A percentile compares a stretch with the other conserved stretches of the same genome.
Evolutionary conservation across 30 jellyfish, hydroid and myxozoan species (phyloP).

Genomic region (Hydractinia symbiolongicarpus): DNA sequence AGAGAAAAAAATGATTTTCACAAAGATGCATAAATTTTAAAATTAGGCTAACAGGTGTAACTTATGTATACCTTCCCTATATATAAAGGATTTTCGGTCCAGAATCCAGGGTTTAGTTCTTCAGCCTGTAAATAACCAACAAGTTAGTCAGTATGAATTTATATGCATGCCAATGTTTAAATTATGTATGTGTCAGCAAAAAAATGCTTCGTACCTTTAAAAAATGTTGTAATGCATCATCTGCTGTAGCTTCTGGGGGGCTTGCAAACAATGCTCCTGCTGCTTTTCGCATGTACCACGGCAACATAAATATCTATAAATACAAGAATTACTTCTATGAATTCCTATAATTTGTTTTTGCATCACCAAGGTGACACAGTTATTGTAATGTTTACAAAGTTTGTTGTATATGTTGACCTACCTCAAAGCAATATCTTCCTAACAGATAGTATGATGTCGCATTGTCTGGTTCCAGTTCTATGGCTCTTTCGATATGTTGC

Average conservation of each 20-base stretch:
- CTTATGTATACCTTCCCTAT: conserved; percentile 60
- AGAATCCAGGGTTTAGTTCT: conserved; percentile 69
- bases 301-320: conserved; percentile 78
- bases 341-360: neutral
- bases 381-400: neutral
- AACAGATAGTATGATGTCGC: conserved; percentile 76
- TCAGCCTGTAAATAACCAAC: conserved; percentile 61
- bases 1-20: neutral
- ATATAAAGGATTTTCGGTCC: conserved; percentile 59
- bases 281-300: conserved; percentile 87
- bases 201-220: conserved; percentile 42
- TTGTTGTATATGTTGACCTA: conserved; percentile 8
- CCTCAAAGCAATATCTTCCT: conserved; percentile 96
- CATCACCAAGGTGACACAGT: neutral
- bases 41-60: no score
- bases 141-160: neutral
- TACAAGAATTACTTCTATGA: neutral
- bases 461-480: conserved; percentile 61
- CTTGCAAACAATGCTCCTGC: conserved; percentile 87
- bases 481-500: conserved; percentile 89
- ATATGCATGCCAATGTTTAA: neutral
- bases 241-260: conserved; percentile 84
- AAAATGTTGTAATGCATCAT: conserved; percentile 75
- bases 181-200: neutral
- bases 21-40: no score